A percentile compares a stretch with the other conserved stretches of the same genome.
Conservation (phyloP, 2,797 vertebrate species). For the Champsocephalus esox region DNA sequence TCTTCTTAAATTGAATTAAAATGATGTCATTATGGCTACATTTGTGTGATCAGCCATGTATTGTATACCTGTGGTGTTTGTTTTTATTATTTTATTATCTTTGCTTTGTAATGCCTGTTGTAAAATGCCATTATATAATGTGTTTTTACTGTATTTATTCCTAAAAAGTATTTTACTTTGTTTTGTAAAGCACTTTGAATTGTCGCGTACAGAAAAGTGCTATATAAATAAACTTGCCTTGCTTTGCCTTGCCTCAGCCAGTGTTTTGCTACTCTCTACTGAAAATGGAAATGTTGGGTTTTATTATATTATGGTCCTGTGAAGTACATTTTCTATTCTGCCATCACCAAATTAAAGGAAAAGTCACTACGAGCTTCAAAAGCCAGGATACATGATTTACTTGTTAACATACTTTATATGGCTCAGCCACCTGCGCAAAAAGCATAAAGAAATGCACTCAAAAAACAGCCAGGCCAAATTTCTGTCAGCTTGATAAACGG, state of each 20-base stretch:
- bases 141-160: too few species aligned
- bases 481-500: constrained; percentile 41
- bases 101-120: too few species aligned
- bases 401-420: neutral
- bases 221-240: too few species aligned
- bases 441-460: constrained; percentile 19
- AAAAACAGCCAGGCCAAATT: constrained; percentile 28
- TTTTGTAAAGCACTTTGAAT: too few species aligned
- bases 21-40: constrained; percentile 39
- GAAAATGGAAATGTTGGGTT: constrained; percentile 47
- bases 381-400: constrained; percentile 21
- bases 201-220: too few species aligned
- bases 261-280: constrained; percentile 30
- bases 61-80: too few species aligned
- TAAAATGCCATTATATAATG: too few species aligned
- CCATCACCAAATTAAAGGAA: constrained; percentile 22
- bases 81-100: too few species aligned
- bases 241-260: neutral
- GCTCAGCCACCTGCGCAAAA: constrained; percentile 40
- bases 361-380: constrained; percentile 35
- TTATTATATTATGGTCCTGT: constrained; percentile 29
- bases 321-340: constrained; percentile 32
- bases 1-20: constrained; percentile 40
- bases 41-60: constrained; percentile 28
- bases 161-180: too few species aligned